These are phyloP conservation scores for Chrysolina americana DNA, from an alignment of 2,888 invertebrate genomes.

Conservation along the genomic window DNA sequence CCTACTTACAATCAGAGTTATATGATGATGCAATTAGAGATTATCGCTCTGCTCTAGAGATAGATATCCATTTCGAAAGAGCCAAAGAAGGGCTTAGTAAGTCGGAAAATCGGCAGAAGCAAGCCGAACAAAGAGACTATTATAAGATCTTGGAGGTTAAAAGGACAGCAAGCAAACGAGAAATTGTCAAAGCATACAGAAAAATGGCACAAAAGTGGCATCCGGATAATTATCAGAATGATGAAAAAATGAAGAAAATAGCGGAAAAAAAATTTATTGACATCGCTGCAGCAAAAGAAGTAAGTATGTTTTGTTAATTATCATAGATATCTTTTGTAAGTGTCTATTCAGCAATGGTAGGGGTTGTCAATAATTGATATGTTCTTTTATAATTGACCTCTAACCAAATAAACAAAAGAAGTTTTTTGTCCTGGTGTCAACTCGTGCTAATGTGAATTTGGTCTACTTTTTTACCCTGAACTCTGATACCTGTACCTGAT, in stretches of 20 bases:
- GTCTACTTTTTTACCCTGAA: no score
- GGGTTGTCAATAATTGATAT: no score
- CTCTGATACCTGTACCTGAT: no score
- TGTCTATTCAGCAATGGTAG: no score
- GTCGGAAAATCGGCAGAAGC: conserved; percentile 93
- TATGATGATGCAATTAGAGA: conserved; percentile 94
- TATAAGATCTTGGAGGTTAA: conserved; percentile 97
- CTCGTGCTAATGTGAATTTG: no score
- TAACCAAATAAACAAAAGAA: no score
- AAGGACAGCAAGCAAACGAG: conserved; percentile 90
- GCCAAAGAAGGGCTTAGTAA: conserved; percentile 91
- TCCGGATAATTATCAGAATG: conserved; percentile 91
- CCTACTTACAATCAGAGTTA: conserved; percentile 88
- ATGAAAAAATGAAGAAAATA: conserved; percentile 89
- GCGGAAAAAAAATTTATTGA: conserved; percentile 99
- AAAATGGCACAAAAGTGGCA: conserved; percentile 99
- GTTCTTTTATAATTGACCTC: no score
- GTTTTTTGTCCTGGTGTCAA: no score
- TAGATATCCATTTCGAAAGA: conserved; percentile 83
- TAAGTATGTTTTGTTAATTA: conserved; percentile 69
- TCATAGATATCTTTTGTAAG: no score
- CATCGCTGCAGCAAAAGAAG: conserved; percentile 99
- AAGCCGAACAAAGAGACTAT: conserved; percentile 94
- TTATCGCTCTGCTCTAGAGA: conserved; percentile 87
- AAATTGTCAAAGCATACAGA: conserved; percentile 96